phyloP scores from a whole-genome alignment of 2,888 invertebrate genomes.

The Drosophila mettleri region DNA sequence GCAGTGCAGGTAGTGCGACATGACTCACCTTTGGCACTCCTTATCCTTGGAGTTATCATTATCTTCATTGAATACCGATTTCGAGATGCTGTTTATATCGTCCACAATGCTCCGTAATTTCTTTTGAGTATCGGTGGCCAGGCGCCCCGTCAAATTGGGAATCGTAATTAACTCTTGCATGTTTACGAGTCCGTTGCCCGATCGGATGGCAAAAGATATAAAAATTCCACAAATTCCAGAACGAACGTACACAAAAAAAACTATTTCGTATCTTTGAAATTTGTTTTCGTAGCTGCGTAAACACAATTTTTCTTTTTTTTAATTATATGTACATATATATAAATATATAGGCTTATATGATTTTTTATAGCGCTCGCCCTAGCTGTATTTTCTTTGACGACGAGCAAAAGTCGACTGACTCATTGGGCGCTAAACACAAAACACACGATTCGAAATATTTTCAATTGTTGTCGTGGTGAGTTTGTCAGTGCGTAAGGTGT shows the following conservation, averaged over 20 bases:
- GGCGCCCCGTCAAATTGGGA: conserved; percentile 38
- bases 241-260: conserved; percentile 39
- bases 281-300: conserved; percentile 49
- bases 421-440: conserved; percentile 48
- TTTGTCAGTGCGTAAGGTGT: conserved; percentile 44
- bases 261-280: conserved; percentile 47
- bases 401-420: conserved; percentile 59
- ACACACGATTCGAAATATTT: conserved; percentile 49
- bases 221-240: conserved; percentile 77
- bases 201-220: conserved; percentile 58
- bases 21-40: conserved; percentile 44
- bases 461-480: conserved; percentile 41
- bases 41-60: conserved; percentile 26
- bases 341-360: neutral
- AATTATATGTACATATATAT: neutral
- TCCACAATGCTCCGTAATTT: conserved; percentile 55
- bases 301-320: conserved; percentile 38
- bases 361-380: conserved; percentile 3
- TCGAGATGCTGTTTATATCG: conserved; percentile 52
- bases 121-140: conserved; percentile 41
- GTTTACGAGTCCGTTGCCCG: conserved; percentile 51
- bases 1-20: neutral
- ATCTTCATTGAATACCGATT: conserved; percentile 39
- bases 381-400: conserved; percentile 35
- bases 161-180: conserved; percentile 72